Evolutionary conservation across 2,888 invertebrate species (phyloP), one percentile per base, ranked within the genome.

Genomic region (Apotomis capreana): DNA sequence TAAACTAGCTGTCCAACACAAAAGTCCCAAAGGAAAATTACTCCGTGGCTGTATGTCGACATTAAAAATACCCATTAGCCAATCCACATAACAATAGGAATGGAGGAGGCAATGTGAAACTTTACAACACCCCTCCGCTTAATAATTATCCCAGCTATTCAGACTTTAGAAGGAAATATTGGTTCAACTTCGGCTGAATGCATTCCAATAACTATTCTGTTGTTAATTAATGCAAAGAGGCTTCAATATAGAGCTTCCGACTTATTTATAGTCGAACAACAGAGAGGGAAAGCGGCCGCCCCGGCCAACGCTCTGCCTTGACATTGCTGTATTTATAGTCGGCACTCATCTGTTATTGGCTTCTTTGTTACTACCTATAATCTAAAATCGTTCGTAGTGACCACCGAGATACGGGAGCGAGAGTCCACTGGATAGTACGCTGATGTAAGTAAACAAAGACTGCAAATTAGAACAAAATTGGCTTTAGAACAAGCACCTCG

Each of bases 281-380:
- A 6, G 87, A 89, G 85, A 89, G 89, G 77, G 87, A 90, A 89
- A 90, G 89, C 79, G 77, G 77, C 65, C 69, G 74, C 62, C 40
- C 8, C 82, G 81, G 81, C 74, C 88, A 88, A 86, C 79, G 91
- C 67, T 81, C 85, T 84, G 85, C 92, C 92, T 92, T 92, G 92
- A 90, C 92, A 88, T 86, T 89, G 89, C 79, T 73, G 80, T 92
- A 92, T 91, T 91, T 87, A 90, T 91, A 92, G 86, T 76, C 76
- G 71, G 77, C 81, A 82, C 84, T 84, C 82, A 74, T 78, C 82
- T 82, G 83, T 77, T 87, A 87, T 86, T 86, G 85, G 80, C 81
- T 84, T 84, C 82, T 85, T 84, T 81, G 81, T 80, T 79, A 75
- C 73, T 77, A n/a, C n/a, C n/a, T n/a, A 74, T 77, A 76, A 76